Percentiles rank a stretch among this genome's conserved stretches.
Conservation (phyloP, 2,113 vertebrate species). For the Numenius arquata region DNA sequence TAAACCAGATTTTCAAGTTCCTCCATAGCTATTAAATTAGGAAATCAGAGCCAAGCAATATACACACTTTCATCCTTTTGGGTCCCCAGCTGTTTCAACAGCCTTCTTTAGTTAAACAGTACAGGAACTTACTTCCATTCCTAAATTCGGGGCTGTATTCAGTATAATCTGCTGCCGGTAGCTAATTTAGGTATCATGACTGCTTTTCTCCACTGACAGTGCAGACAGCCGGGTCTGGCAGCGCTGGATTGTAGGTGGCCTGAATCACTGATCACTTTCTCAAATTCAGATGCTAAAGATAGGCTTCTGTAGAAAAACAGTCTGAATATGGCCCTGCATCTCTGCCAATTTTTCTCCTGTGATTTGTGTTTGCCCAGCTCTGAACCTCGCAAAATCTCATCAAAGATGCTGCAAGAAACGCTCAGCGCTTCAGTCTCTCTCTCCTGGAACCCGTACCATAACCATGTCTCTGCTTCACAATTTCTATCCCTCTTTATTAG, state of each 20-base stretch:
- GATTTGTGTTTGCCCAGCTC: slow-evolving; percentile 3
- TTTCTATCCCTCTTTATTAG: background rate
- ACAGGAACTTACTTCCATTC: background rate
- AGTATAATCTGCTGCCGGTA: slow-evolving; percentile 31
- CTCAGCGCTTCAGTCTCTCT: background rate
- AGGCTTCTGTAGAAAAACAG: slow-evolving; percentile 43
- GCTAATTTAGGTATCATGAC: slow-evolving; percentile 40
- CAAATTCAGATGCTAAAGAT: slow-evolving; percentile 59
- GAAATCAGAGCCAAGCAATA: background rate
- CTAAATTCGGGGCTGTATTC: background rate
- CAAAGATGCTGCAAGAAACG: background rate
- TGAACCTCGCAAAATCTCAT: background rate
- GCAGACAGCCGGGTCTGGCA: slow-evolving; percentile 65
- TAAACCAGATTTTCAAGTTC: background rate
- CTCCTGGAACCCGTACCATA: background rate
- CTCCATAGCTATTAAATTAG: background rate
- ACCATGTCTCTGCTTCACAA: background rate
- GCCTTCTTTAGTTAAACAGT: background rate
- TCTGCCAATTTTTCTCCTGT: background rate
- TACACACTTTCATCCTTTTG: background rate
- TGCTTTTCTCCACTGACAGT: slow-evolving; percentile 44
- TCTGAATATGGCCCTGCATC: background rate
- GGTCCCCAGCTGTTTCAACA: slow-evolving; percentile 24
- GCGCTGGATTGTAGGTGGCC: slow-evolving; percentile 50
- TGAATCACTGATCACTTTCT: slow-evolving; percentile 67